Evolutionary conservation across 2,797 vertebrate species (phyloP), one percentile per base, ranked within the genome.

Genomic region (Tragelaphus eurycerus): DNA sequence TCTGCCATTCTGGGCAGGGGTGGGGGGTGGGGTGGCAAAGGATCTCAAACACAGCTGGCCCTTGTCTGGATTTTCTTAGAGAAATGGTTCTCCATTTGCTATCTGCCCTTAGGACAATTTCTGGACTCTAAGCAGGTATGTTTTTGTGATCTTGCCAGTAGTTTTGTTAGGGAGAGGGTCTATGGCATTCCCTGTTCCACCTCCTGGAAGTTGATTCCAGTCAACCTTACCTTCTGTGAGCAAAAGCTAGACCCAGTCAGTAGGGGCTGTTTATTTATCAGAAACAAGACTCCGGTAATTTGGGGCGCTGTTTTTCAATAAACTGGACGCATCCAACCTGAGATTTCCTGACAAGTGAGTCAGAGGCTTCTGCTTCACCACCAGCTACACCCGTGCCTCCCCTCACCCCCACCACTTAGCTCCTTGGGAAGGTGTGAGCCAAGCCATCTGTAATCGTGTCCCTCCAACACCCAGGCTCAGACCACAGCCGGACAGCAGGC

Each of bases 391-490:
- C 46, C 11, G 1, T 27, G 38, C 71, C 67, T 25, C 21, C 23
- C 23, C 23, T 13, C 3, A 0, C 17, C 43, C 7, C 25, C 0
- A 1, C 29, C 1, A n/a, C 48, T 52, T 7, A 82, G 79, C 19
- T n/a, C 50, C 19, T 34, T 19, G 11, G 78, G 48, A n/a, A 54
- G 79, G 6, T 54, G 29, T 13, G 31, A 82, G 50, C 79, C 17
- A 34, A n/a, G 50, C 79, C 48, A 23, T 7, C 31, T 81, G 50
- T 81, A n/a, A 52, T 43, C 48, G 9, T 21, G 48, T 21, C 48
- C 78, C 78, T 52, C 48, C 14, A 50, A 79, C 15, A 52, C 31
- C 34, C 29, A 50, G 46, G 27, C 15, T 50, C 76, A 21, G 46
- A 48, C 31, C 79, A 54, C 50, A 13, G 79, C 31, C 0, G 0